Evolutionary conservation across 2,797 vertebrate species (phyloP).

Genomic region (Sebastes hubbsi): DNA sequence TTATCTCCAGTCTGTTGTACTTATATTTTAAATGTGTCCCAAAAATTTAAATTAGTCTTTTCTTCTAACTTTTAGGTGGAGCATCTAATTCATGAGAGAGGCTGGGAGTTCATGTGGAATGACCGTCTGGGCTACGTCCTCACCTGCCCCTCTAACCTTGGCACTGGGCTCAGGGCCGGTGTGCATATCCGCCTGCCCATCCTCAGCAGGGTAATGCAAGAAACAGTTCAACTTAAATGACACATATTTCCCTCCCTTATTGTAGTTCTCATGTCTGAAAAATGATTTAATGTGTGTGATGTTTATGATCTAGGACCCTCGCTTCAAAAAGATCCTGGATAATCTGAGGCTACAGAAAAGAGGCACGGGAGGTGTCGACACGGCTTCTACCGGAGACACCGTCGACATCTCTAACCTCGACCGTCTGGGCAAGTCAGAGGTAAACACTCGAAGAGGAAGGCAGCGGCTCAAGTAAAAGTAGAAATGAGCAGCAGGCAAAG

Average conservation of each 20-base stretch:
- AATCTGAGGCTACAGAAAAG: constrained; percentile 93
- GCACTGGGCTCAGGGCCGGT: constrained; percentile 91
- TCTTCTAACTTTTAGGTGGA: constrained; percentile 83
- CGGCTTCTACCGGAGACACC: constrained; percentile 87
- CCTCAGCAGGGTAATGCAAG: constrained; percentile 86
- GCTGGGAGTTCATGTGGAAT: constrained; percentile 98
- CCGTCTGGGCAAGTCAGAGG: constrained; percentile 92
- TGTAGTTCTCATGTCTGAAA: neutral
- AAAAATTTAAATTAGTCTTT: neutral
- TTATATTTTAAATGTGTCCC: neutral
- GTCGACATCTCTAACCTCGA: constrained; percentile 93
- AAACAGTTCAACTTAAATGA: neutral
- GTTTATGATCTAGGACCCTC: constrained; percentile 82
- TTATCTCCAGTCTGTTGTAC: neutral
- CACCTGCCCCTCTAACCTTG: constrained; percentile 93
- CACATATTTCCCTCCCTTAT: neutral
- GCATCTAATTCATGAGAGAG: constrained; percentile 88
- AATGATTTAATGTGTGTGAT: neutral
- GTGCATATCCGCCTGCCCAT: constrained; percentile 89
- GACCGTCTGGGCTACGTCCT: constrained; percentile 90
- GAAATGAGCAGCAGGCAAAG: constrained; percentile 36
- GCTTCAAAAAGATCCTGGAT: constrained; percentile 91
- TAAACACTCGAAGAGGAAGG: constrained; percentile 54
- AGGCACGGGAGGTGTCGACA: constrained; percentile 92
- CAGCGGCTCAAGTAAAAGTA: constrained; percentile 33